Evolutionary conservation across 2,797 vertebrate species (phyloP), one percentile per base, ranked within the genome.

Genomic region (Parauchenoglanis ngamensis): DNA sequence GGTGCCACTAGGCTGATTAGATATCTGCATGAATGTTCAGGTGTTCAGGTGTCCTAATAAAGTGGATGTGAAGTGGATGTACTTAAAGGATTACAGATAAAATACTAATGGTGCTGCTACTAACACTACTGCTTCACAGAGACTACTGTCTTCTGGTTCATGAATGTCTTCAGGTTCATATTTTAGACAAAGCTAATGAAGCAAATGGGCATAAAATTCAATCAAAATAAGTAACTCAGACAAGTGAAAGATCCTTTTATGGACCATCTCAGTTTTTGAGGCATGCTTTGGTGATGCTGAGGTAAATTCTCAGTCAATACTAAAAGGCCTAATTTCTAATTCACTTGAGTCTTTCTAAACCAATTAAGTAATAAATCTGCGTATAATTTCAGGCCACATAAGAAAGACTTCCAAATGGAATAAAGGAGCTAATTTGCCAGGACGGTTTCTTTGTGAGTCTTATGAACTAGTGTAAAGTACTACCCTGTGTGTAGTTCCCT

Each of bases 71-170:
- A 7, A 76, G 25, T 52, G n/a, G 40, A 40, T 21, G 11, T 56
- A 31, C 15, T 31, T 77, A 46, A 49, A 25, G 3, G 49, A 77
- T 21, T 77, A 56, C 6, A 56, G 49, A 77, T 31, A 19, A 77
- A 10, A 77, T 77, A 57, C 11, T 78, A 78, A 57, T 78, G 28
- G 28, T 40, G 11, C 3, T 78, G 54, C 8, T 78, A 57, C 17
- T 78, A 40, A 78, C 52, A 12, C 2, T 80, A 25, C n/a, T 80
- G 78, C 56, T 81, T 61, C 44, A 61, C 78, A 61, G 21, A 44
- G 56, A n/a, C 15, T 61, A n/a, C 15, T 61, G 57, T 46, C 15
- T 78, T 56, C 56, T 25, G 77, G 21, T 7, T 40, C 54, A 3
- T 40, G 40, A 40, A 40, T 40, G 40, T 40, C 40, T 40, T 40